Base-by-base conservation (phyloP, 2,797 vertebrate species). In the Remorina albescens region DNA sequence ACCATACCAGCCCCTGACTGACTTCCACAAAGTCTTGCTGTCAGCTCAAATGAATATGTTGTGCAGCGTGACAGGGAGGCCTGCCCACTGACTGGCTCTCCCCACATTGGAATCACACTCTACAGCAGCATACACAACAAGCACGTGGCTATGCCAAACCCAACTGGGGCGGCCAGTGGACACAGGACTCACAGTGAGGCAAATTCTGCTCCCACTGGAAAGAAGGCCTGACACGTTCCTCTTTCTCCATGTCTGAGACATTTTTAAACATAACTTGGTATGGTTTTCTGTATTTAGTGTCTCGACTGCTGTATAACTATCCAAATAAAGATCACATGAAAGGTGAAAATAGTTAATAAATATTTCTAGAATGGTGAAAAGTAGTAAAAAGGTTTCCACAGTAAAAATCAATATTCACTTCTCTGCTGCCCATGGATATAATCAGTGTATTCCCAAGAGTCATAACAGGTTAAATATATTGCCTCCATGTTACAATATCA, bases 1-100 rank as follows among this genome's bases (percentile, higher is more conserved):
- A 83, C 79, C 70, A 81, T 84, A 71, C 78, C 77, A 78, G 87
- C 71, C 85, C 30, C 71, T 79, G 69, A 87, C 76, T 83, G 80
- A 90, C 89, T 87, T 82, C 82, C 80, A 91, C 91, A 86, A 86
- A 90, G 79, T 83, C 81, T n/a, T 76, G 76, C 89, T 84, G 92
- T 92, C 89, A 86, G 82, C 83, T 90, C 61, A 5, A 88, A 90
- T 92, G 87, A 94, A 88, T 87, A 91, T 83, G 89, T 88, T 83
- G 61, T 42, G 59, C 59, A 21, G 80, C 70, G 72, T 85, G 87
- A 88, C 88, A 88, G 76, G 0, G 58, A 39, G 76, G 62, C 74
- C 81, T 47, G 36, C 75, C 79, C 64, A 78, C 66, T 23, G 64
- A 79, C 69, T 34, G 42, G 83, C 71, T 80, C 80, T 58, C 66